These are phyloP conservation scores for Thymelicus lineola DNA, from an alignment of 2,888 invertebrate genomes.

Conservation along the genomic window DNA sequence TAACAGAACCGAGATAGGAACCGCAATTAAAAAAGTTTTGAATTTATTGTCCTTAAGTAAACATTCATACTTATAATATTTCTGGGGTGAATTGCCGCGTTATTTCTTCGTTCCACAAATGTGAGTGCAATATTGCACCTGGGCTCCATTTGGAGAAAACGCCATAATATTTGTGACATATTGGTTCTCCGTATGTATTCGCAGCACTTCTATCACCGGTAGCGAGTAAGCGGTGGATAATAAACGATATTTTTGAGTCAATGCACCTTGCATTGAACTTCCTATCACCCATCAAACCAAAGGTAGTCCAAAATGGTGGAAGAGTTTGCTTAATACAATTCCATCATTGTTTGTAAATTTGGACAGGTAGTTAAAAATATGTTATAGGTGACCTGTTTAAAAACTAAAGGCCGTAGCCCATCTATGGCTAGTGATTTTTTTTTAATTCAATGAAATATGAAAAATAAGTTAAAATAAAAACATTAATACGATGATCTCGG, in stretches of 20 bases:
- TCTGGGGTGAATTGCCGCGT: constrained; percentile 21
- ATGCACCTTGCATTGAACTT: too few species aligned
- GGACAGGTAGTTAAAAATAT: too few species aligned
- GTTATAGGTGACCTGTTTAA: too few species aligned
- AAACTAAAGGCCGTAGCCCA: too few species aligned
- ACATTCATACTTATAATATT: constrained; percentile 33
- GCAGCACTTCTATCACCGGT: constrained; percentile 28
- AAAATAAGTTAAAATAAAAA: too few species aligned
- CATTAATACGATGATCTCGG: too few species aligned
- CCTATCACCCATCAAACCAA: too few species aligned
- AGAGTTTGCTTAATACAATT: too few species aligned
- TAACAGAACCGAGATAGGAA: constrained; percentile 1
- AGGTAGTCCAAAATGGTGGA: too few species aligned
- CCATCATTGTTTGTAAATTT: too few species aligned
- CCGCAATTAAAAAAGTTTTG: constrained; percentile 19
- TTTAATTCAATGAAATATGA: too few species aligned
- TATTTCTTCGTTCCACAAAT: constrained; percentile 46
- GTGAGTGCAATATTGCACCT: constrained; percentile 66
- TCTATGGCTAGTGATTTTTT: too few species aligned
- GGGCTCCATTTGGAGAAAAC: constrained; percentile 51
- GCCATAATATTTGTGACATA: constrained; percentile 47
- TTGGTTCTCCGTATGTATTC: constrained; percentile 43
- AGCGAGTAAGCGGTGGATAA: neutral
- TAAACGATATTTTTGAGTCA: neutral
- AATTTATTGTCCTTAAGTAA: constrained; percentile 17